Base-by-base conservation (phyloP, 2,888 invertebrate genomes). In the Hanleya hanleyi region DNA sequence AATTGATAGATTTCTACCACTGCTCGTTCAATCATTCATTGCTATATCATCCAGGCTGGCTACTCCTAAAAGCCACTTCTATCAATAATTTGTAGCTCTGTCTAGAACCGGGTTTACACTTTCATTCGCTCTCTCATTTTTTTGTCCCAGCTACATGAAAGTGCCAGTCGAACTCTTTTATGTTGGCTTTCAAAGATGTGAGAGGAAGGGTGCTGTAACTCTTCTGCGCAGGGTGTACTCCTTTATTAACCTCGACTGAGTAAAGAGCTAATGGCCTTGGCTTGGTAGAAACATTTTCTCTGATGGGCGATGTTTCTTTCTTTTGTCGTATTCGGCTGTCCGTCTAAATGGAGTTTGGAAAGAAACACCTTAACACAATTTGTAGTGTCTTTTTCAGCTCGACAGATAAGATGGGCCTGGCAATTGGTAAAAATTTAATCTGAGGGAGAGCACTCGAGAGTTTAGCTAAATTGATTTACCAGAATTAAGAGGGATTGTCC, bases 341-440 rank as follows among this genome's bases (percentile, higher is more conserved):
- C 57, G 57, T 57, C 57, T 57, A 57, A 57, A 57, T 57, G 57
- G 57, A 57, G 32, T 29, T 57, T 22, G 32, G 57, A 29, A 57
- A 57, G 57, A 57, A 57, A 57, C 57, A 57, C 57, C 57, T 57
- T 57, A 57, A 57, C 32, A 29, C 57, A 57, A 57, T 57, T 57
- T 57, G 57, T 57, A 57, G 57, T 57, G 26, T 57, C 26, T 57
- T 57, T 57, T 57, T 57, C 57, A 57, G 57, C 57, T 22, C 9
- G 57, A 57, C 57, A 57, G 57, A 57, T 57, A 57, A 57, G 57
- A 57, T 29, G 57, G 57, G 29, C 29, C 12, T 57, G 32, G 57
- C 57, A 57, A 57, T 57, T 57, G 57, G 57, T 57, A 57, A 57
- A 57, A 57, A 57, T 57, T 57, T 57, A 57, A 57, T 57, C 57